A percentile compares a stretch with the other conserved stretches of the same genome.
These are phyloP conservation scores for Temnothorax curvispinosus DNA, from an alignment of 1,140 invertebrate species.

Conservation along the genomic window DNA sequence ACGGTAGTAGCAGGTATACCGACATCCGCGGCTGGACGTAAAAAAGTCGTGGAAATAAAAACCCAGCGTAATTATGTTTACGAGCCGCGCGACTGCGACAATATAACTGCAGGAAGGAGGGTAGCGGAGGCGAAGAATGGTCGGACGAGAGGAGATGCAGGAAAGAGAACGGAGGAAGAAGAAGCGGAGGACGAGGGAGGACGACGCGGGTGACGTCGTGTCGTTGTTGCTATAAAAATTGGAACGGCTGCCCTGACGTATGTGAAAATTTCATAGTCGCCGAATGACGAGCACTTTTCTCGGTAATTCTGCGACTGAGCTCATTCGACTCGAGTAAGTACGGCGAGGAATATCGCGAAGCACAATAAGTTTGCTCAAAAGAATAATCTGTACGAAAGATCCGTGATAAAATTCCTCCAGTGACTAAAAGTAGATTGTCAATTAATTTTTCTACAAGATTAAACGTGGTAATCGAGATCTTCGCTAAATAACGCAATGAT, in stretches of 20 bases:
- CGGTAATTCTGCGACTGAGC: slow-evolving; percentile 4
- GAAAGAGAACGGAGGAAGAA: not conserved
- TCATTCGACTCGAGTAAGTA: not conserved
- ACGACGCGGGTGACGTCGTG: not conserved
- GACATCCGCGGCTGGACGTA: slow-evolving; percentile 59
- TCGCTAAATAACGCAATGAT: not conserved
- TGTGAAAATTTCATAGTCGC: slow-evolving; percentile 47
- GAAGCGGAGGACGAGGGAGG: not conserved
- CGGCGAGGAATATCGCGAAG: not conserved
- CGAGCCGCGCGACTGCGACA: slow-evolving; percentile 72
- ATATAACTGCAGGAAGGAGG: slow-evolving; percentile 68
- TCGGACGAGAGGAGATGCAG: slow-evolving; percentile 16
- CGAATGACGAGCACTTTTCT: slow-evolving; percentile 33
- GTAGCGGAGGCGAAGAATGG: slow-evolving; percentile 52
- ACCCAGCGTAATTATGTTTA: slow-evolving; percentile 75
- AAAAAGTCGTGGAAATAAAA: slow-evolving; percentile 69
- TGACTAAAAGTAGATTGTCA: not conserved
- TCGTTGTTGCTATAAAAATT: slow-evolving; percentile 46
- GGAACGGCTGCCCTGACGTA: slow-evolving; percentile 18
- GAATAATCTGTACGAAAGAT: not conserved
- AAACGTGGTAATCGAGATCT: not conserved
- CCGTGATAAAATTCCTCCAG: not conserved
- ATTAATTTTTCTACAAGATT: not conserved
- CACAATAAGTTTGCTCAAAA: not conserved
- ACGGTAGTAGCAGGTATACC: slow-evolving; percentile 24